These are phyloP conservation scores for Lycodopsis pacificus DNA, from an alignment of 2,797 vertebrate species.

Conservation along the genomic window DNA sequence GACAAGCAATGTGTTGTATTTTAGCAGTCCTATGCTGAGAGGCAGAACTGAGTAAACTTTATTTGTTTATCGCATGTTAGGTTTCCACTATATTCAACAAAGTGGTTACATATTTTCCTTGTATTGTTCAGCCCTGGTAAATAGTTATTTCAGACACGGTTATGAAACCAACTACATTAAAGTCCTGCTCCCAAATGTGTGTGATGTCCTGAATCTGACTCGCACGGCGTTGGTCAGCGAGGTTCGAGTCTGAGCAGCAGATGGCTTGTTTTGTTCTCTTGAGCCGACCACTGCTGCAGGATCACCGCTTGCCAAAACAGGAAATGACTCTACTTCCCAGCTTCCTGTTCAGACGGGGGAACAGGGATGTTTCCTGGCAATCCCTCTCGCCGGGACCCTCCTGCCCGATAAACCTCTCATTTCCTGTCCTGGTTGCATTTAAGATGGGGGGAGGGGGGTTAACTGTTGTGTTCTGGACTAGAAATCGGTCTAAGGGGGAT, in stretches of 20 bases:
- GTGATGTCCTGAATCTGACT: slow-evolving; percentile 26
- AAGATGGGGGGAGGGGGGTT: slow-evolving; percentile 19
- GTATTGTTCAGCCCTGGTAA: not conserved
- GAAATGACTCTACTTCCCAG: slow-evolving; percentile 83
- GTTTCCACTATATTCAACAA: not conserved
- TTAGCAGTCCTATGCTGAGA: not conserved
- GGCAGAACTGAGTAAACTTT: not conserved
- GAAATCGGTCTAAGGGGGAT: slow-evolving; percentile 20
- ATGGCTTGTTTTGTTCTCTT: slow-evolving; percentile 62
- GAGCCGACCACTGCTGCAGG: slow-evolving; percentile 56
- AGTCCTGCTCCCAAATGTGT: not conserved
- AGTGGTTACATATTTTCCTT: not conserved
- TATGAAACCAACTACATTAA: not conserved
- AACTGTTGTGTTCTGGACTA: slow-evolving; percentile 42
- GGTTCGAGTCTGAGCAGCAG: slow-evolving; percentile 34
- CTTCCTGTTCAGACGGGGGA: slow-evolving; percentile 82
- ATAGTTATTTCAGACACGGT: not conserved
- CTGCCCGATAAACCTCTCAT: slow-evolving; percentile 70
- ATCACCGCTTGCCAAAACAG: slow-evolving; percentile 82
- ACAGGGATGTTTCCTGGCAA: slow-evolving; percentile 72
- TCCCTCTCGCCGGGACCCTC: slow-evolving; percentile 51
- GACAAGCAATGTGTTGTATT: not conserved
- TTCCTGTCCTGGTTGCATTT: slow-evolving; percentile 69
- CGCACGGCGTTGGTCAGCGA: slow-evolving; percentile 16
- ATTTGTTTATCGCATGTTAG: not conserved